Percentiles rank a stretch among this genome's conserved stretches.
phyloP scores from a whole-genome alignment of 2,113 vertebrate genomes.

The Ptilonorhynchus violaceus region DNA sequence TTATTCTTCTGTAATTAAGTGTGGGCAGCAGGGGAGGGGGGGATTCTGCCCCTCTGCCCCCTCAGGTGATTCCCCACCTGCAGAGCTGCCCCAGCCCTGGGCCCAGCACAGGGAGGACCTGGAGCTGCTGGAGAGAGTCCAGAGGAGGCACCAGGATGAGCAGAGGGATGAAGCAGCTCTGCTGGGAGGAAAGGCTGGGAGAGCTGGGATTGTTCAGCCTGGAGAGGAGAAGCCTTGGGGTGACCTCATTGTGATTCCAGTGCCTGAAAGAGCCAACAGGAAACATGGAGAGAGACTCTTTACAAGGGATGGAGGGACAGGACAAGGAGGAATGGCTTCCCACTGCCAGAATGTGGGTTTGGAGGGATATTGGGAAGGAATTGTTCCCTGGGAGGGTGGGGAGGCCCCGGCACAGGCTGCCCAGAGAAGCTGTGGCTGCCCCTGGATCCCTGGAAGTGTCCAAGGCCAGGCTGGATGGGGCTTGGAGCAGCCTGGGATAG shows the following conservation, averaged over 20 bases:
- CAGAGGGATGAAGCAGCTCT: background rate
- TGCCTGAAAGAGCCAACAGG: fast-evolving
- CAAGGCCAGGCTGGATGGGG: background rate
- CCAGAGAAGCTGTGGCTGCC: background rate
- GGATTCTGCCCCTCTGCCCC: background rate
- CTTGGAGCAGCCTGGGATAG: background rate
- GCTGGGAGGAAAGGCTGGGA: background rate
- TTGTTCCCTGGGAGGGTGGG: fast-evolving
- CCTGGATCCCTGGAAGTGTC: background rate
- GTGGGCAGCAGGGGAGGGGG: background rate
- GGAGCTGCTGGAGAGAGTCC: background rate
- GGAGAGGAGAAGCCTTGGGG: background rate
- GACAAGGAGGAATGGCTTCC: background rate
- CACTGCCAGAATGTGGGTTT: fast-evolving
- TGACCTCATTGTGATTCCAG: fast-evolving
- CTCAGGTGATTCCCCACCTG: background rate
- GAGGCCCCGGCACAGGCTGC: background rate
- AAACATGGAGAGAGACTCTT: fast-evolving
- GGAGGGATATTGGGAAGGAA: background rate
- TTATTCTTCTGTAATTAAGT: background rate
- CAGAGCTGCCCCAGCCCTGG: background rate
- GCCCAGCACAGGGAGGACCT: background rate
- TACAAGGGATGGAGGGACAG: fast-evolving
- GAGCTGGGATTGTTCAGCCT: background rate
- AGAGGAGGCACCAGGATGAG: background rate